phyloP scores from a whole-genome alignment of 1,140 invertebrate species.

The Rhagoletis pomonella region DNA sequence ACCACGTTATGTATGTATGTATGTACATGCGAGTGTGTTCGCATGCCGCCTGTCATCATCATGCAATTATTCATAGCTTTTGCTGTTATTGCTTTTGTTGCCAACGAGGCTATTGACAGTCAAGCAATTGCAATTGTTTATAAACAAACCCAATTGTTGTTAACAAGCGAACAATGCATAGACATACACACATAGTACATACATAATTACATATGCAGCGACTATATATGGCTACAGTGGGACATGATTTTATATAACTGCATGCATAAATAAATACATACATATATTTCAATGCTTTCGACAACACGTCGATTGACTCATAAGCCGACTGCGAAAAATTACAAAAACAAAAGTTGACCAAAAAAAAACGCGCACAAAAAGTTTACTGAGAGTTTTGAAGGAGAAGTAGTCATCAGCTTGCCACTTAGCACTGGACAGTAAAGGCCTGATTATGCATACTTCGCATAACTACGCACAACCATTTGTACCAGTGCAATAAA shows the following conservation, averaged over 20 bases:
- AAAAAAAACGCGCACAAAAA: not conserved
- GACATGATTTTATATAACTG: not conserved
- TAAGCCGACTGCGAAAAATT: not conserved
- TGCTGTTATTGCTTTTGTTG: not conserved
- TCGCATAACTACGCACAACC: too few relatives aligned
- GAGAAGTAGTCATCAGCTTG: not conserved
- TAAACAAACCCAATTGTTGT: constrained; percentile 15
- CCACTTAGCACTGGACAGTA: not conserved
- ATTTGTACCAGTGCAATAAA: too few relatives aligned
- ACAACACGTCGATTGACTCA: not conserved
- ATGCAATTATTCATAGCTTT: constrained; percentile 12
- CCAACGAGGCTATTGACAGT: constrained; percentile 37
- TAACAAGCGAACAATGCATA: not conserved
- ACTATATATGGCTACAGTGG: not conserved
- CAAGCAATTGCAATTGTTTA: constrained; percentile 40
- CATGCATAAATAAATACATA: not conserved
- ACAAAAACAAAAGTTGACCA: not conserved
- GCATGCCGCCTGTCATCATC: not conserved
- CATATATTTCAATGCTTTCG: constrained; percentile 7
- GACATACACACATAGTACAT: not conserved
- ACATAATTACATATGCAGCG: not conserved
- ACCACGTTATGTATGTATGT: not conserved
- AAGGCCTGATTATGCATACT: too few relatives aligned
- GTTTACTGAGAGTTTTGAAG: not conserved
- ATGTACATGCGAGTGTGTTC: not conserved